A percentile compares a stretch with the other conserved stretches of the same genome.
Conservation (phyloP, 1,140 invertebrate species). For the Bombus sylvicola region DNA sequence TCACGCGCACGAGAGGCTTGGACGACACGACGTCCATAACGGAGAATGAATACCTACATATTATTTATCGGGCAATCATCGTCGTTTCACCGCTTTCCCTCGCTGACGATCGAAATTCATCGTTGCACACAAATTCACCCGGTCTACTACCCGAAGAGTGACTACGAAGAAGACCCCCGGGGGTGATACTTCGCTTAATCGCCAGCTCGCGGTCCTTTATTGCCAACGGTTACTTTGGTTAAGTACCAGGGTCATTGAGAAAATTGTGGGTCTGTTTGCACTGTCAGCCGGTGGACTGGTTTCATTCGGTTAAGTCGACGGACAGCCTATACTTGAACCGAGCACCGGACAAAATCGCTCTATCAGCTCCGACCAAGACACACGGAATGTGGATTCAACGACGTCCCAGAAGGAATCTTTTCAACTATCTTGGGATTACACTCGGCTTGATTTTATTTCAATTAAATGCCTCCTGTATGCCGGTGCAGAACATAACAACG, state of each 20-base stretch:
- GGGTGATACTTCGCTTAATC: slow-evolving; percentile 68
- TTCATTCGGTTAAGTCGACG: slow-evolving; percentile 77
- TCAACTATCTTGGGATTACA: slow-evolving; percentile 37
- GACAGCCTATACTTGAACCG: slow-evolving; percentile 80
- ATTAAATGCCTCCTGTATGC: slow-evolving; percentile 14
- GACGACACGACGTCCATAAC: too few relatives aligned
- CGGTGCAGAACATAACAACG: too few relatives aligned
- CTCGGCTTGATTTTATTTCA: slow-evolving; percentile 39
- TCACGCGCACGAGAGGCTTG: background rate
- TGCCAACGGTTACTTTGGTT: slow-evolving; percentile 77
- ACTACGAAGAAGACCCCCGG: slow-evolving; percentile 60
- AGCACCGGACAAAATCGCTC: slow-evolving; percentile 76
- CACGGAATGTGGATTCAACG: slow-evolving; percentile 49
- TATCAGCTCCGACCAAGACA: slow-evolving; percentile 73
- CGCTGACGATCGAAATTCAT: slow-evolving; percentile 24
- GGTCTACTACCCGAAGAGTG: slow-evolving; percentile 43
- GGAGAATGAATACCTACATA: too few relatives aligned
- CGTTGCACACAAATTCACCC: slow-evolving; percentile 28
- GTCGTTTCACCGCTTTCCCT: slow-evolving; percentile 31
- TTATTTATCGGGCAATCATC: slow-evolving; percentile 21
- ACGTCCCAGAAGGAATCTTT: slow-evolving; percentile 39
- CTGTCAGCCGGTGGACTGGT: slow-evolving; percentile 79
- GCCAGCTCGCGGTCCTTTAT: slow-evolving; percentile 71
- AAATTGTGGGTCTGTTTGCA: slow-evolving; percentile 81
- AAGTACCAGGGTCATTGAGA: slow-evolving; percentile 80